Percentiles rank a stretch among this genome's conserved stretches.
Conservation (phyloP, 2,888 invertebrate species). For the Polyommatus icarus region DNA sequence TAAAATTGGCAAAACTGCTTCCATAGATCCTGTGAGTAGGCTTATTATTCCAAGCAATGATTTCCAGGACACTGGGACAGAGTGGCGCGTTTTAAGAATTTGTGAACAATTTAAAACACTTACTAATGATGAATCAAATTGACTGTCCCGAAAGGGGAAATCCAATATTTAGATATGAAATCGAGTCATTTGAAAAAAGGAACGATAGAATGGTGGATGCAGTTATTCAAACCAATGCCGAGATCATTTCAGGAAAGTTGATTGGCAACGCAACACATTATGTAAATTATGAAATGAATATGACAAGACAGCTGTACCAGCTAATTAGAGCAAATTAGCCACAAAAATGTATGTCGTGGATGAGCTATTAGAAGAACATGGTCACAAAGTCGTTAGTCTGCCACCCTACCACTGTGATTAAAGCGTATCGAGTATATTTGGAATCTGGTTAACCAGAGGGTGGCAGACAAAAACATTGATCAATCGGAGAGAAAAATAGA, state of each 20-base stretch:
- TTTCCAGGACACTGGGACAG: conserved; percentile 16
- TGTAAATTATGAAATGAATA: background rate
- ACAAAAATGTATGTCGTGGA: conserved; percentile 10
- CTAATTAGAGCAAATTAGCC: background rate
- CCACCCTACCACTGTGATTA: background rate
- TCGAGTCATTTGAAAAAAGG: too few relatives aligned
- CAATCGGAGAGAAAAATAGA: conserved; percentile 43
- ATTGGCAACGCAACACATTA: background rate
- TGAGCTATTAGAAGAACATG: conserved; percentile 39
- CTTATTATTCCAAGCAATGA: conserved; percentile 6
- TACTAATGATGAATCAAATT: conserved; percentile 26
- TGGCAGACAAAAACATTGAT: too few relatives aligned
- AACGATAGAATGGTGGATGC: background rate
- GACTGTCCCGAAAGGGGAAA: background rate
- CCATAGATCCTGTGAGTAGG: conserved; percentile 27
- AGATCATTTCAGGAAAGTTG: background rate
- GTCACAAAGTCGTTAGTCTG: conserved; percentile 42
- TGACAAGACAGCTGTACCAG: conserved; percentile 11
- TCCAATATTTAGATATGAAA: background rate
- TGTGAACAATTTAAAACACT: conserved; percentile 34
- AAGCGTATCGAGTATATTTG: too few relatives aligned
- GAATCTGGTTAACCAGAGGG: too few relatives aligned
- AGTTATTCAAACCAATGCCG: background rate
- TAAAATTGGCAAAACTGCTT: conserved; percentile 34
- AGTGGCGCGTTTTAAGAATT: conserved; percentile 34